phyloP scores from a whole-genome alignment of 2,113 vertebrate species.

The Phylloscopus whistleri region DNA sequence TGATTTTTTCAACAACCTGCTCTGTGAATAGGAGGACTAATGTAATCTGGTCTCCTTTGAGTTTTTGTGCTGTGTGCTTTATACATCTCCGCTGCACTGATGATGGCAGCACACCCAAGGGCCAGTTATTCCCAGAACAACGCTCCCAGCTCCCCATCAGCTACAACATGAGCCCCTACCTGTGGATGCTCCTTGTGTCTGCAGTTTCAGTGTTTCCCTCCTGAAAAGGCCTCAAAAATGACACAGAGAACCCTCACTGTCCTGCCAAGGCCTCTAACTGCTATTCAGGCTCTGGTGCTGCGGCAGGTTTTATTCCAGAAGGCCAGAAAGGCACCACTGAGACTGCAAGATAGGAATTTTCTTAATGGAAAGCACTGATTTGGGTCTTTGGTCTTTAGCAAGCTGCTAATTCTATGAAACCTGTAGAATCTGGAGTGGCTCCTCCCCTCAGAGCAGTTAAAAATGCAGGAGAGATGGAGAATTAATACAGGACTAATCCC shows the following conservation, averaged over 20 bases:
- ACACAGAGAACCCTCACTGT: not conserved
- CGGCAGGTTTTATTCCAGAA: not conserved
- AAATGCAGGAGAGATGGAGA: not conserved
- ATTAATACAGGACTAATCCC: not conserved
- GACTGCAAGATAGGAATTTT: not conserved
- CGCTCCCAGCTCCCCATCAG: not conserved
- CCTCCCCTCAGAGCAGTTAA: not conserved
- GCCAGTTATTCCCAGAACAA: not conserved
- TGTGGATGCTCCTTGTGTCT: not conserved
- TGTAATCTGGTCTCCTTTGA: not conserved
- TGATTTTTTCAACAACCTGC: not conserved
- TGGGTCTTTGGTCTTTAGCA: not conserved
- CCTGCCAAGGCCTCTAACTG: not conserved
- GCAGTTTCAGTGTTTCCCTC: not conserved
- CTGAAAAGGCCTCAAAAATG: not conserved
- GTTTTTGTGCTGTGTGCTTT: not conserved
- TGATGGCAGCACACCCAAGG: not conserved
- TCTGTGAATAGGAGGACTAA: not conserved
- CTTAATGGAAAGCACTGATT: not conserved
- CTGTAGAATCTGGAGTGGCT: not conserved
- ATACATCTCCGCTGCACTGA: not conserved
- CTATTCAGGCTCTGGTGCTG: not conserved
- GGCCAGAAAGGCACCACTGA: not conserved
- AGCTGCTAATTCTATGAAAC: not conserved
- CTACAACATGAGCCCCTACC: not conserved